Conservation (phyloP, 2,888 invertebrate species). For the Plebejus melissa region DNA sequence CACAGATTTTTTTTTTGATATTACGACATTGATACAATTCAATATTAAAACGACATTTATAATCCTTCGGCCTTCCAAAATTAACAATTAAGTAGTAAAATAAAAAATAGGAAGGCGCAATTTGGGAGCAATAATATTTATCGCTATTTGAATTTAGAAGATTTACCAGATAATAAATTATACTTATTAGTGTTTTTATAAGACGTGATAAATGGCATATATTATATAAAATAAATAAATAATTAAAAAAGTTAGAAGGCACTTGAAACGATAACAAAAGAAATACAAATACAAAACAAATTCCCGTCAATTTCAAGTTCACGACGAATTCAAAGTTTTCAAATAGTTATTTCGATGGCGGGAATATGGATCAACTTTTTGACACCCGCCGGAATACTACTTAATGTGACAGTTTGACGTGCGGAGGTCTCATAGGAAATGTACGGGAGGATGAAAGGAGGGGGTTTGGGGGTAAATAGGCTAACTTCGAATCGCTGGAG, state of each 20-base stretch:
- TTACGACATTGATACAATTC: neutral
- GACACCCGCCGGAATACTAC: neutral
- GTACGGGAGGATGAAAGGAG: neutral
- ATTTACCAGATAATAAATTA: no score
- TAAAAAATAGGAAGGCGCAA: no score
- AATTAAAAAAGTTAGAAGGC: no score
- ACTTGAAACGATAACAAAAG: neutral
- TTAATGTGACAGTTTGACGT: constrained; percentile 23
- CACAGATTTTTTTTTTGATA: neutral
- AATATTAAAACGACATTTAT: no score
- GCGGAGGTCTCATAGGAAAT: constrained; percentile 25
- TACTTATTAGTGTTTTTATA: no score
- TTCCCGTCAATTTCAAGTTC: neutral
- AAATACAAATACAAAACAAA: neutral
- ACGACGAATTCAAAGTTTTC: neutral
- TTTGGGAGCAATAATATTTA: no score
- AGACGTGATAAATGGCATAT: no score
- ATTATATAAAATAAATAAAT: no score
- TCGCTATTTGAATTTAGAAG: no score
- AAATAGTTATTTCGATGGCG: neutral
- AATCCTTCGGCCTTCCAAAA: no score
- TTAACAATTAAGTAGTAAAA: no score
- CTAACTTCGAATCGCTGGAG: constrained; percentile 10
- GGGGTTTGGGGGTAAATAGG: neutral
- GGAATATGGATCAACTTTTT: constrained; percentile 17